Evolutionary conservation across 2,113 vertebrate species (phyloP), one percentile per base, ranked within the genome.

Genomic region (Mus musculus): DNA sequence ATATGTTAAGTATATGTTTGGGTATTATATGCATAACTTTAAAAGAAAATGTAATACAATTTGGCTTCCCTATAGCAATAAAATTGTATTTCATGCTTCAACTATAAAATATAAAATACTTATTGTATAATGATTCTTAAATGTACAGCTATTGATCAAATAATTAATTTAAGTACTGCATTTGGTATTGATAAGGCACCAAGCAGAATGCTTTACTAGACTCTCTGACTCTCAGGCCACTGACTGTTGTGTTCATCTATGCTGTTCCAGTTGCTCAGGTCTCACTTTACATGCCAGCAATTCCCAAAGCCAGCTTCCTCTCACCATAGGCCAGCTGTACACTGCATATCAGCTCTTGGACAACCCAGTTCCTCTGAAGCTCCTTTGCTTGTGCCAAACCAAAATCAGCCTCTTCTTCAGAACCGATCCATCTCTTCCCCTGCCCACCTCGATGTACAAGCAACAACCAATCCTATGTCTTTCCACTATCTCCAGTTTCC

Each of bases 61-160:
- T 59, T 80, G 65, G 63, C 52, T 76, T 91, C 77, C 72, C 59
- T 30, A 82, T 80, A 89, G 54, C 88, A 93, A 92, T 63, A 54
- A 94, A 93, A 59, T n/a, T 93, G 36, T 59, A 89, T 59, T 82
- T 89, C 89, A 92, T 89, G 14, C 88, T 95, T 76, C 4, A 46
- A 54, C 91, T 96, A 93, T 26, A 13, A 26, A 96, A 89, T 85
- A 95, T 94, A 63, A 80, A 96, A 91, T 75, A 36, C 33, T 95
- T 80, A 88, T 72, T 95, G 91, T 26, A 39, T 78, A 95, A 87
- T 75, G 54, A 85, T 69, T 90, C 93, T 17, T 75, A 91, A 59
- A 30, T 89, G 24, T 92, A 93, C 1, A 93, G 72, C 65, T 96
- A 22, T 49, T 92, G 56, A 84, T 75, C 73, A 94, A 95, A 92